These are phyloP conservation scores for Diplodus puntazzo DNA, from an alignment of 2,797 vertebrate species.

Conservation along the genomic window DNA sequence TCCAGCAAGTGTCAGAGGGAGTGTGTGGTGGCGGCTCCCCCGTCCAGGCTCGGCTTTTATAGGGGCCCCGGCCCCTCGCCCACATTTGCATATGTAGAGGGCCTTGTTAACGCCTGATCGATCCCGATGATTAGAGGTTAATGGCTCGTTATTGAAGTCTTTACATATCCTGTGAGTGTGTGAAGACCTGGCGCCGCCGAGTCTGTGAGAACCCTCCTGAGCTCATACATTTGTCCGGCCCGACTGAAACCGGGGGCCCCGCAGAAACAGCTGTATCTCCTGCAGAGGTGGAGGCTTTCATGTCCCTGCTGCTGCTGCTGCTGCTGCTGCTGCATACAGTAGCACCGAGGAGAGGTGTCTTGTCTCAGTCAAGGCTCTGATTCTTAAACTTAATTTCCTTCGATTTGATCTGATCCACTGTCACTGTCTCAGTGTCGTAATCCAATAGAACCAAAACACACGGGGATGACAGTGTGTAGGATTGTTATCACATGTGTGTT, in stretches of 20 bases:
- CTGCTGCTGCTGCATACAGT: slow-evolving; percentile 36
- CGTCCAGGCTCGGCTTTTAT: slow-evolving; percentile 56
- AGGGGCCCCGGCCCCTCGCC: slow-evolving; percentile 18
- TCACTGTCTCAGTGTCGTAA: neutral
- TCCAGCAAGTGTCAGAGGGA: slow-evolving; percentile 46
- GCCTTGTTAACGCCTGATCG: slow-evolving; percentile 83
- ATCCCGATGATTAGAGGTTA: slow-evolving; percentile 85
- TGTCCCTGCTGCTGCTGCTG: slow-evolving; percentile 2
- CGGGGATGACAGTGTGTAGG: neutral
- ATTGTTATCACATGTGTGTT: neutral
- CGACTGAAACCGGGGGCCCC: slow-evolving; percentile 49
- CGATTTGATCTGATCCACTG: neutral
- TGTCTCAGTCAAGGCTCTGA: neutral
- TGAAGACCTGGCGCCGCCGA: slow-evolving; percentile 85
- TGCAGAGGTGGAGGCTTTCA: slow-evolving; percentile 40
- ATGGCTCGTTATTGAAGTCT: slow-evolving; percentile 88
- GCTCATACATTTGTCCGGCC: slow-evolving; percentile 77
- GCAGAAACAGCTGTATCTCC: slow-evolving; percentile 58
- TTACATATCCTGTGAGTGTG: slow-evolving; percentile 87
- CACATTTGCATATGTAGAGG: slow-evolving; percentile 82
- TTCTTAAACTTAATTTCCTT: neutral
- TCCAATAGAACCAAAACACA: neutral
- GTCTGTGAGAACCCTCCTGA: slow-evolving; percentile 81
- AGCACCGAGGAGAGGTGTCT: slow-evolving; percentile 2
- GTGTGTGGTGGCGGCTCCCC: slow-evolving; percentile 26